Conservation (phyloP, 2,797 vertebrate genomes). For the Hypotaenidia okinawae region DNA sequence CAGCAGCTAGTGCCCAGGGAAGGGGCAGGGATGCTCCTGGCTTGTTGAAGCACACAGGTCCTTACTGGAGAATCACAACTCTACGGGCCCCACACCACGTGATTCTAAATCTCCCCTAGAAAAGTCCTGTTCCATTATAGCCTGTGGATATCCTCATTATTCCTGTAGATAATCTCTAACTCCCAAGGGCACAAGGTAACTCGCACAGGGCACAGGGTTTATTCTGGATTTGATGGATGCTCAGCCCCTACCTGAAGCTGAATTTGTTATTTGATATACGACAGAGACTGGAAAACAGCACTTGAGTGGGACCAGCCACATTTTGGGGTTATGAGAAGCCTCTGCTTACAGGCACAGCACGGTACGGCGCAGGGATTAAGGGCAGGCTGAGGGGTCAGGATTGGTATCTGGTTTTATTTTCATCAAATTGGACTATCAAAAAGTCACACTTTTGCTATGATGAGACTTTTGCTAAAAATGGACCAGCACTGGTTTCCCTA, state of each 20-base stretch:
- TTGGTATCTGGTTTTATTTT: background rate
- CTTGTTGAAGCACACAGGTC: accelerated
- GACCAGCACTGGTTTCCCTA: accelerated
- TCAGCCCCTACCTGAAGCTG: background rate
- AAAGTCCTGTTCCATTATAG: background rate
- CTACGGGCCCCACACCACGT: accelerated
- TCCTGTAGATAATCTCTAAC: conserved; percentile 12
- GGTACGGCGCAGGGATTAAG: background rate
- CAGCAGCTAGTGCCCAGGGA: accelerated
- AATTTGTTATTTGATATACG: background rate
- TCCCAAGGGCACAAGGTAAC: background rate
- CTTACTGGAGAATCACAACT: background rate
- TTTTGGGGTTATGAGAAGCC: background rate
- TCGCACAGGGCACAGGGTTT: conserved; percentile 6
- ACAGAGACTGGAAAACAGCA: background rate
- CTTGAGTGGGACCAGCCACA: background rate
- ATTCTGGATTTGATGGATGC: background rate
- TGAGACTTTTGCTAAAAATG: background rate
- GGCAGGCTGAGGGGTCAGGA: background rate
- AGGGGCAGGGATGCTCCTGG: background rate
- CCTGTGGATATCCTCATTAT: background rate
- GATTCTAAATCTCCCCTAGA: background rate
- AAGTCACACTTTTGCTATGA: background rate
- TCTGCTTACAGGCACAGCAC: background rate
- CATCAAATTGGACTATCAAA: background rate